These are phyloP conservation scores for Bombus affinis DNA, from an alignment of 1,140 invertebrate species.

Conservation along the genomic window DNA sequence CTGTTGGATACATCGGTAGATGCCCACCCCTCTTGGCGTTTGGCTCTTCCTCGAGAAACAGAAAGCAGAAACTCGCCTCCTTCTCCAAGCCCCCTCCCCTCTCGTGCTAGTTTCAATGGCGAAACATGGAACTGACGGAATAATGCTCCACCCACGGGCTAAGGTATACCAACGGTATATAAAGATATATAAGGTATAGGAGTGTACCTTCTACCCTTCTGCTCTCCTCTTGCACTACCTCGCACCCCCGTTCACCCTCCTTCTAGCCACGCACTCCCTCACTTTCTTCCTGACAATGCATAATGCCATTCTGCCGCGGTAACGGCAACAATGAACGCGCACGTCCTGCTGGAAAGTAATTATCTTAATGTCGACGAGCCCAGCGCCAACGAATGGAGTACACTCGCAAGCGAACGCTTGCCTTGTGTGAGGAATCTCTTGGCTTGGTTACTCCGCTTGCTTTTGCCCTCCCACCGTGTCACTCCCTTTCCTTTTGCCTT, in stretches of 20 bases:
- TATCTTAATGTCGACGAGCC: conserved; percentile 72
- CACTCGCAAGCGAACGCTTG: conserved; percentile 42
- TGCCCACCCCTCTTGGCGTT: conserved; percentile 23
- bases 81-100: neutral
- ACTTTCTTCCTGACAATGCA: conserved; percentile 68
- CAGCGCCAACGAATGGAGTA: conserved; percentile 58
- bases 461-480: conserved; percentile 34
- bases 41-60: conserved; percentile 52
- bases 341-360: conserved; percentile 71
- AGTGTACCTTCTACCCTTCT: conserved; percentile 15
- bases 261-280: conserved; percentile 18
- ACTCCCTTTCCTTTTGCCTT: conserved; percentile 13
- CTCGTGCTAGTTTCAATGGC: conserved; percentile 51
- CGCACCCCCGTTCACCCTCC: neutral
- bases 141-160: conserved; percentile 58
- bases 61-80: conserved; percentile 44
- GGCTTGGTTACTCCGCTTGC: conserved; percentile 43
- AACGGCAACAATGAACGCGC: conserved; percentile 64
- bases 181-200: no score
- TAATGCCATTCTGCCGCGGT: conserved; percentile 71
- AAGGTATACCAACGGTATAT: conserved; percentile 39
- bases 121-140: conserved; percentile 53
- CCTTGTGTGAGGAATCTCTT: neutral
- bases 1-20: conserved; percentile 55
- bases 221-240: neutral